A percentile compares a stretch with the other conserved stretches of the same genome.
Conservation (phyloP, 2,888 invertebrate genomes). For the Chalcosyrphus nemorum region DNA sequence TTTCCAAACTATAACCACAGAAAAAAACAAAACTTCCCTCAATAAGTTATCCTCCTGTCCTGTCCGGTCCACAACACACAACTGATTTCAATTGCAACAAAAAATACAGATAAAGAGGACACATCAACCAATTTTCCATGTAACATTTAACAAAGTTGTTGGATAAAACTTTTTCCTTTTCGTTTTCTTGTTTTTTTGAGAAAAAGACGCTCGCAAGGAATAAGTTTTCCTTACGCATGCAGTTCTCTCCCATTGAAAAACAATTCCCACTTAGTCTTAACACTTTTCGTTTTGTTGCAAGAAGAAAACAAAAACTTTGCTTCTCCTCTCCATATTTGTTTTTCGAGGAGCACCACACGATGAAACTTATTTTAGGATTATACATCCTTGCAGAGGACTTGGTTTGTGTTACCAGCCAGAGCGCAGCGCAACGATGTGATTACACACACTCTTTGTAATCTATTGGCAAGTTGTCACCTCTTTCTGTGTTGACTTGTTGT, state of each 20-base stretch:
- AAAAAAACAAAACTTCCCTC: too few species aligned
- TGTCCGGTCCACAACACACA: too few species aligned
- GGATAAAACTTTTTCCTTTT: not conserved
- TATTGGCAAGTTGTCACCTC: conserved; percentile 70
- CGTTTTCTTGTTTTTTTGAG: not conserved
- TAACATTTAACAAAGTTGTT: not conserved
- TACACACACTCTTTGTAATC: conserved; percentile 59
- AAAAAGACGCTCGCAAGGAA: not conserved
- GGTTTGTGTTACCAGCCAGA: conserved; percentile 6
- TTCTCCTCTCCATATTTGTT: conserved; percentile 6
- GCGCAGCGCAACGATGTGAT: conserved; percentile 40
- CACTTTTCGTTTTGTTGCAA: conserved; percentile 17
- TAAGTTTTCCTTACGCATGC: not conserved
- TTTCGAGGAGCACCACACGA: conserved; percentile 19
- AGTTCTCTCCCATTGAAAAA: conserved; percentile 15
- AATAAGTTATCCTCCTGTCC: too few species aligned
- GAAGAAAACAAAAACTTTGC: conserved; percentile 26
- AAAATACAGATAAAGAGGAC: too few species aligned
- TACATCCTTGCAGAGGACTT: conserved; percentile 31
- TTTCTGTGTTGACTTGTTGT: conserved; percentile 31
- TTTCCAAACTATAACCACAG: too few species aligned
- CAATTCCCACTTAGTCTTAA: conserved; percentile 26
- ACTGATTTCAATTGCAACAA: too few species aligned
- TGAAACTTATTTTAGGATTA: conserved; percentile 42
- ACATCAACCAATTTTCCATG: too few species aligned